These are phyloP conservation scores for Latrodectus elegans DNA, from an alignment of 2,888 invertebrate species.

Conservation along the genomic window DNA sequence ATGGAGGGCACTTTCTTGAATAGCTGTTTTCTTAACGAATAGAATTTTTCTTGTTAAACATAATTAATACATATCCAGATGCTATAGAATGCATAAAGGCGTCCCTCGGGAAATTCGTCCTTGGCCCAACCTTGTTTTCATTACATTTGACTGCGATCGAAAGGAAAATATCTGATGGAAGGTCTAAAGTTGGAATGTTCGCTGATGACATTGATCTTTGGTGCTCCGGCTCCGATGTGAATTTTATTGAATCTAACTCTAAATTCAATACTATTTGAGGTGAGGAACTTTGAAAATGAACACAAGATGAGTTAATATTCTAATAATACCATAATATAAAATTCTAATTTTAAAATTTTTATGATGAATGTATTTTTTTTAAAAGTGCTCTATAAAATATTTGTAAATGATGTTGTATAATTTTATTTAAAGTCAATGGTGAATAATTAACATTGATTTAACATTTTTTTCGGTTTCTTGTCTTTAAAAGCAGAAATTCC, in stretches of 20 bases:
- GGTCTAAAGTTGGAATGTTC: not conserved
- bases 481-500: no score
- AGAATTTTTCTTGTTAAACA: not conserved
- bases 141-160: not conserved
- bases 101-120: not conserved
- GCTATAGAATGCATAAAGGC: not conserved
- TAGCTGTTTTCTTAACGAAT: not conserved
- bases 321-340: no score
- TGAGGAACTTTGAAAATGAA: not conserved
- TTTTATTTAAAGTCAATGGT: no score
- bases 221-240: not conserved
- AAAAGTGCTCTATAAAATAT: no score
- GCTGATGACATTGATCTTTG: not conserved
- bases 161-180: not conserved
- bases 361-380: no score
- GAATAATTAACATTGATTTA: no score
- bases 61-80: not conserved
- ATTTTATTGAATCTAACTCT: not conserved
- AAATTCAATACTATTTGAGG: not conserved
- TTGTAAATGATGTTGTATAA: no score
- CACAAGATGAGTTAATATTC: no score
- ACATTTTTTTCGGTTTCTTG: no score
- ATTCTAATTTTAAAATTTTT: no score
- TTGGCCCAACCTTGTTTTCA: not conserved
- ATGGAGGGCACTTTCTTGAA: not conserved